phyloP scores from a whole-genome alignment of 2,797 vertebrate species.

The Rousettus madagascariensis region DNA sequence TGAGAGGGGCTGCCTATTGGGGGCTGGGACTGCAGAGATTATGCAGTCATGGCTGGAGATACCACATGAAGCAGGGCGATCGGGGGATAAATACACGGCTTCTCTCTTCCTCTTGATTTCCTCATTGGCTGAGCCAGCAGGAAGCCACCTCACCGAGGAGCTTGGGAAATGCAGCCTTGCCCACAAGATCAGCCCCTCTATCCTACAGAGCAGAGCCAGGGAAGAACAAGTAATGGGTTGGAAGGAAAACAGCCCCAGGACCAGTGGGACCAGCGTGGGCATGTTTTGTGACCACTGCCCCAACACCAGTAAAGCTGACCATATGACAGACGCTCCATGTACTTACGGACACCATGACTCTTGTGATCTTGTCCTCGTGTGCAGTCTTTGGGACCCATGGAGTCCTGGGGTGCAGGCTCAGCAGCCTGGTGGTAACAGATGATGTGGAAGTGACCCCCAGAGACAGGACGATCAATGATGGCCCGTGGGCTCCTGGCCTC shows the following conservation, averaged over 20 bases:
- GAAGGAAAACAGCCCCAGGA: background rate
- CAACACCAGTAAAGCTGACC: background rate
- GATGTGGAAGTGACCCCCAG: background rate
- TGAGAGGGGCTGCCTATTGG: no score
- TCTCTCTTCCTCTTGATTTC: background rate
- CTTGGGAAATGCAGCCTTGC: background rate
- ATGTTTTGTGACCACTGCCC: background rate
- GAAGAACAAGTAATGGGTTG: background rate
- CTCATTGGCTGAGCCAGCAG: background rate
- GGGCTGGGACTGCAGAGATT: background rate
- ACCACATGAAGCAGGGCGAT: background rate
- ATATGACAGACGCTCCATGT: rapidly evolving
- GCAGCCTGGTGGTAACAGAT: background rate
- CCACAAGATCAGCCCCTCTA: background rate
- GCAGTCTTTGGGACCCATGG: background rate
- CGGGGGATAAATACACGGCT: background rate
- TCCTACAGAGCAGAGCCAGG: background rate
- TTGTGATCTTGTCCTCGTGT: background rate
- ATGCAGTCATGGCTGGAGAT: background rate
- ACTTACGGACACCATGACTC: background rate
- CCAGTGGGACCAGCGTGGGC: background rate
- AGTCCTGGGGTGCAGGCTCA: background rate
- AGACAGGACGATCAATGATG: background rate
- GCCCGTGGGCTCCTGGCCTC: background rate
- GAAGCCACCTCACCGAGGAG: background rate